These are phyloP conservation scores for Physella acuta DNA, from an alignment of 1,140 invertebrate species.

Conservation along the genomic window DNA sequence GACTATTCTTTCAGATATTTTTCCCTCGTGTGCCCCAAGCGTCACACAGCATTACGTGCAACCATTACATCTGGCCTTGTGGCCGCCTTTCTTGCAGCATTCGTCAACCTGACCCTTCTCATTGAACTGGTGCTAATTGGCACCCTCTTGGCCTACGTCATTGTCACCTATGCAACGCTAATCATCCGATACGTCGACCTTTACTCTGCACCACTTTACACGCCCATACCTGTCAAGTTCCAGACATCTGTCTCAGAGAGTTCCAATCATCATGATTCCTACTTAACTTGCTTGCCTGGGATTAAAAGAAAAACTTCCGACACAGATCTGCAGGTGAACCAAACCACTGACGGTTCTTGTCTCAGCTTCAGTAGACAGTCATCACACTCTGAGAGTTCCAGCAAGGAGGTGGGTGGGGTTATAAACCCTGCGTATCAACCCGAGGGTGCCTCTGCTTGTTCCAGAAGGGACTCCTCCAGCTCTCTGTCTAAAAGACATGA, in stretches of 20 bases:
- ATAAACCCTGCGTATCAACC: background rate
- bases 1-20: slow-evolving; percentile 25
- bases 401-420: background rate
- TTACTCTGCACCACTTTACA: background rate
- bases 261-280: background rate
- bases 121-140: slow-evolving; percentile 34
- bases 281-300: background rate
- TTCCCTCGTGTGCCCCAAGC: slow-evolving; percentile 23
- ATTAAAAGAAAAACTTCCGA: slow-evolving; percentile 16
- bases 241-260: background rate
- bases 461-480: background rate
- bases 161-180: slow-evolving; percentile 85
- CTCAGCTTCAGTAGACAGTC: background rate
- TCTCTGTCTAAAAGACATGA: background rate
- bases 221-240: background rate
- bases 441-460: background rate
- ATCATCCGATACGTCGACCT: slow-evolving; percentile 64
- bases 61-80: slow-evolving; percentile 27
- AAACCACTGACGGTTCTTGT: background rate
- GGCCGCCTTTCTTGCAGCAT: slow-evolving; percentile 21
- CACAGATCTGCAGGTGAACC: background rate
- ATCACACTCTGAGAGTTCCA: background rate
- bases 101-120: slow-evolving; percentile 23
- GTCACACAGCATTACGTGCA: slow-evolving; percentile 25
- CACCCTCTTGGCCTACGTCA: slow-evolving; percentile 87